Evolutionary conservation across 2,888 invertebrate species (phyloP), one percentile per base, ranked within the genome.

Genomic region (Rapana venosa): DNA sequence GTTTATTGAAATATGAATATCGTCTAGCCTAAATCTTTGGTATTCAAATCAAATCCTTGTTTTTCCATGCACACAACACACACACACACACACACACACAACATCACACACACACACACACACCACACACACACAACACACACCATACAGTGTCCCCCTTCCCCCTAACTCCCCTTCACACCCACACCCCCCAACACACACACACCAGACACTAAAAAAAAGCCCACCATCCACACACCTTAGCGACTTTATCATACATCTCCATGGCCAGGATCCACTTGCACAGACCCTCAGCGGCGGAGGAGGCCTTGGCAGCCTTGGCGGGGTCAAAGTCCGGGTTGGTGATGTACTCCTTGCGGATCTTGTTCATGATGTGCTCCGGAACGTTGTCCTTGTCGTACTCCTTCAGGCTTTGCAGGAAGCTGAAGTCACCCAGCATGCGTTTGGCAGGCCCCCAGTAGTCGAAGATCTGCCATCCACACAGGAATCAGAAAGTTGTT

Each of bases 311-410:
- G 86, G 95, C 95, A 0, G 96, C 96, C 91, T 95, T 95, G 56
- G 94, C 94, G 0, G 96, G 96, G 91, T 96, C 96, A 94, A 96
- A 96, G 88, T 96, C 96, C 6, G 96, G 96, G 91, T 96, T 96
- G 91, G 97, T 97, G 92, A 98, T 98, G 95, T 97, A 98, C 94
- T 98, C 98, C 95, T 97, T 97, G 92, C 98, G 96, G 92, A 98
- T 97, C 96, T 97, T 97, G 93, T 97, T 96, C 97, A 98, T 98
- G 20, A 97, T 91, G 89, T 93, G 93, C 56, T 92, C 96, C 13
- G 98, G 97, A 92, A 98, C 98, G 96, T 98, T 98, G 94, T 98
- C 98, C 96, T 98, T 98, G 95, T 98, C 98, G 95, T 98, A 98
- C 92, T 97, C 98, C 96, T 97, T 97, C 74, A 98, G 96, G 66